Percentiles rank a stretch among this genome's conserved stretches.
phyloP scores from a whole-genome alignment of 2,888 invertebrate genomes.

The Allygus modestus region DNA sequence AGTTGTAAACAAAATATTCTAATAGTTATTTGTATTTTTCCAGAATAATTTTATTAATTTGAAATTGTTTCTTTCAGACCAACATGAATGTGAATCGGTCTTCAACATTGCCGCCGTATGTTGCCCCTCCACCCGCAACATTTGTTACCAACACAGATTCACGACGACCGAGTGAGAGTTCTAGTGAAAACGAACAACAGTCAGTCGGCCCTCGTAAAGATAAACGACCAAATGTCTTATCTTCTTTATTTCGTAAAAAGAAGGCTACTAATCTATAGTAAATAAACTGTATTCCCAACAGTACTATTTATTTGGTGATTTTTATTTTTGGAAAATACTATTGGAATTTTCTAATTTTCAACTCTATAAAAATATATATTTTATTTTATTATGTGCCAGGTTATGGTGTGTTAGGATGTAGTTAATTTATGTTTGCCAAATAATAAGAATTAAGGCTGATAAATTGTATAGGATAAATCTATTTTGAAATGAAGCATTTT shows the following conservation, averaged over 20 bases:
- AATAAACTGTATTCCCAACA: background rate
- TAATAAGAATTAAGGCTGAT: slow-evolving; percentile 57
- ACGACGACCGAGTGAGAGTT: slow-evolving; percentile 73
- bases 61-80: background rate
- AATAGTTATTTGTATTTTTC: too few relatives aligned
- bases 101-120: slow-evolving; percentile 75
- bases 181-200: slow-evolving; percentile 73
- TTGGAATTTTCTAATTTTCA: background rate
- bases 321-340: slow-evolving; percentile 23
- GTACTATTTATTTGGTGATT: background rate
- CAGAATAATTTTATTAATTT: too few relatives aligned
- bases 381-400: slow-evolving; percentile 39
- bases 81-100: slow-evolving; percentile 59
- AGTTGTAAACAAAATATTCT: too few relatives aligned
- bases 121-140: slow-evolving; percentile 74
- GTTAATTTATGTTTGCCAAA: slow-evolving; percentile 55
- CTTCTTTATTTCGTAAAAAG: slow-evolving; percentile 71
- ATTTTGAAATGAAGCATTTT: slow-evolving; percentile 29
- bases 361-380: background rate
- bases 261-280: slow-evolving; percentile 68
- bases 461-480: slow-evolving; percentile 28
- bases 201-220: slow-evolving; percentile 71
- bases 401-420: slow-evolving; percentile 34
- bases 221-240: slow-evolving; percentile 72
- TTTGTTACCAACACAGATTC: slow-evolving; percentile 42